These are phyloP conservation scores for Troides helena DNA, from an alignment of 2,888 invertebrate species.

Conservation along the genomic window DNA sequence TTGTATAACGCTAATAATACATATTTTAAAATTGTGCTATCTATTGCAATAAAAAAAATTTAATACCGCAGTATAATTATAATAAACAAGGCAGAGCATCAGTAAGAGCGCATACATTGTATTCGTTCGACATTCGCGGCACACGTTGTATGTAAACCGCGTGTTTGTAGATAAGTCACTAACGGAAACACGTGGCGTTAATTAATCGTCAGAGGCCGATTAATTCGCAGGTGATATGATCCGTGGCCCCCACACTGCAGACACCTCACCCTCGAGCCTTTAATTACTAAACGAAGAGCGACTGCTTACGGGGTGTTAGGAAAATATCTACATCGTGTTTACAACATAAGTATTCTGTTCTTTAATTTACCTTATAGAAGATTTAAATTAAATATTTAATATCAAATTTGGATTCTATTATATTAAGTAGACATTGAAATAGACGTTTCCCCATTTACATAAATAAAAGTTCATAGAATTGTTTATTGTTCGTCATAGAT, in stretches of 20 bases:
- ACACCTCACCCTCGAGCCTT: slow-evolving; percentile 41
- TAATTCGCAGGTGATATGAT: slow-evolving; percentile 77
- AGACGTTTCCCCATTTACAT: no score
- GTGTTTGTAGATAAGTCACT: slow-evolving; percentile 47
- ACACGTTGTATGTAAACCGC: slow-evolving; percentile 37
- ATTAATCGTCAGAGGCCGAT: slow-evolving; percentile 75
- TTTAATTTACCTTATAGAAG: neutral
- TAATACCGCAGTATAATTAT: neutral
- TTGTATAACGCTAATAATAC: no score
- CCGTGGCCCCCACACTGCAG: slow-evolving; percentile 48
- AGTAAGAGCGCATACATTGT: neutral
- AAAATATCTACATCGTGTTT: slow-evolving; percentile 40
- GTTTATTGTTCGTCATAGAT: no score
- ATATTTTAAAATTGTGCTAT: no score
- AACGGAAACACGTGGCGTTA: slow-evolving; percentile 63
- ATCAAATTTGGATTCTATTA: no score
- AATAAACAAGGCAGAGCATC: neutral
- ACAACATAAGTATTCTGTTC: neutral
- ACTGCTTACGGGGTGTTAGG: slow-evolving; percentile 56
- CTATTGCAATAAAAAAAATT: no score
- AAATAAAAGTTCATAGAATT: no score
- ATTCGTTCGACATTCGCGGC: slow-evolving; percentile 2
- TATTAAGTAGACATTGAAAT: no score
- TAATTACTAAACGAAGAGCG: slow-evolving; percentile 63
- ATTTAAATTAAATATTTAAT: neutral